Evolutionary conservation across 1,140 invertebrate genomes (phyloP).

Genomic region (Procambarus virginalis): DNA sequence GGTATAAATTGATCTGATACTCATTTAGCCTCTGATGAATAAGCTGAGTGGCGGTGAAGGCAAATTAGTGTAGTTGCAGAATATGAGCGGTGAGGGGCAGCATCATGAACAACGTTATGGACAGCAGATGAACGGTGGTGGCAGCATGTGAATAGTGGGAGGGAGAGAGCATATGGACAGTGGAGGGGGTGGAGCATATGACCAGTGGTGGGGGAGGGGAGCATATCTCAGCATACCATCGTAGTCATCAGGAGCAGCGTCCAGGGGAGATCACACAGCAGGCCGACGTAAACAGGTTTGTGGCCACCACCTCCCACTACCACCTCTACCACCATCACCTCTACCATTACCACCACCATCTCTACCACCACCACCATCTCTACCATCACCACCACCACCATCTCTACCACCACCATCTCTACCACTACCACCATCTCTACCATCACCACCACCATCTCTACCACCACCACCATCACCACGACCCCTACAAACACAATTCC

Average conservation of each 20-base stretch:
- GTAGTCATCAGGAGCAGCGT: neutral
- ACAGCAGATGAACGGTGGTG: too few relatives aligned
- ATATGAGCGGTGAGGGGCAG: neutral
- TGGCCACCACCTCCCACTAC: neutral
- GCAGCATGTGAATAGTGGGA: too few relatives aligned
- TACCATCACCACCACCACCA: neutral
- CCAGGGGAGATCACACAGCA: neutral
- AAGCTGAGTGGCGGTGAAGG: too few relatives aligned
- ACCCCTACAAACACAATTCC: too few relatives aligned
- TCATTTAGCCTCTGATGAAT: too few relatives aligned
- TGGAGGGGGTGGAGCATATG: neutral
- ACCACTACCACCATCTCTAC: too few relatives aligned
- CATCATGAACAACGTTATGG: neutral
- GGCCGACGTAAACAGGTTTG: neutral
- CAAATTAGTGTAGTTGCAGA: too few relatives aligned
- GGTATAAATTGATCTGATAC: too few relatives aligned
- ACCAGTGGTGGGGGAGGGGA: neutral
- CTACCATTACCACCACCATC: neutral
- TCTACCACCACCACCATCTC: neutral
- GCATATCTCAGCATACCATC: constrained; percentile 5
- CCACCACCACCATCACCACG: too few relatives aligned
- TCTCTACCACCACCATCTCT: neutral
- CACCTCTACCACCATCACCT: neutral
- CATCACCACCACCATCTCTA: too few relatives aligned
- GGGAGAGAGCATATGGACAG: neutral